phyloP scores from a whole-genome alignment of 2,113 vertebrate species.

The Elephantulus edwardii region DNA sequence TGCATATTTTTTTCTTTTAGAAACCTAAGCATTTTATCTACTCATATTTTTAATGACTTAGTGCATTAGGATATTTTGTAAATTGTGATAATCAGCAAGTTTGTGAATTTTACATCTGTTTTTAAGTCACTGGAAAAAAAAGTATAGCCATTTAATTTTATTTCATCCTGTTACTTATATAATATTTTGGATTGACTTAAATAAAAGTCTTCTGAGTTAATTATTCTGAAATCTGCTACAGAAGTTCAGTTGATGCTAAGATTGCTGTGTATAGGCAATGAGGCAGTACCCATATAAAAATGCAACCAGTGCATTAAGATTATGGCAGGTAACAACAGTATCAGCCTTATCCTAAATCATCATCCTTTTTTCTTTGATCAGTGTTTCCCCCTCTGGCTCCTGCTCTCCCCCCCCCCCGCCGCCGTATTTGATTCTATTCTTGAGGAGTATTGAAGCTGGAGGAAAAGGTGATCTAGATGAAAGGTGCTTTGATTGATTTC shows the following conservation, averaged over 20 bases:
- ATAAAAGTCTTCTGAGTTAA: background rate
- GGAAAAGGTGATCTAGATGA: background rate
- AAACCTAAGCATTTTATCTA: conserved; percentile 21
- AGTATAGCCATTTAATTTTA: background rate
- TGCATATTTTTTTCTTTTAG: background rate
- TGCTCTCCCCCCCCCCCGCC: too few species aligned
- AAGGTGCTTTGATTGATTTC: background rate
- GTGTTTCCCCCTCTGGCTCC: background rate
- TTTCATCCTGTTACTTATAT: background rate
- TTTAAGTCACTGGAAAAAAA: conserved; percentile 10
- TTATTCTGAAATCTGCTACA: background rate
- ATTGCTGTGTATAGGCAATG: background rate
- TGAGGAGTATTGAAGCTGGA: background rate
- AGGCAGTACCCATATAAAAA: background rate
- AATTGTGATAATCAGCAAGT: background rate
- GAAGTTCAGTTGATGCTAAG: background rate
- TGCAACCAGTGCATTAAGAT: background rate
- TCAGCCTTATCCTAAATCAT: background rate
- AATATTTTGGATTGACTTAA: conserved; percentile 33
- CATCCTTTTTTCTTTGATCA: background rate
- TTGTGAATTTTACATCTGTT: conserved; percentile 8
- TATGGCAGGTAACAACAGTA: background rate
- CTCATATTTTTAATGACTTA: conserved; percentile 4
- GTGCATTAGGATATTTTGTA: background rate
- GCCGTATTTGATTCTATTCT: background rate